phyloP scores from a whole-genome alignment of 2,113 vertebrate species.

The Narcine bancroftii region DNA sequence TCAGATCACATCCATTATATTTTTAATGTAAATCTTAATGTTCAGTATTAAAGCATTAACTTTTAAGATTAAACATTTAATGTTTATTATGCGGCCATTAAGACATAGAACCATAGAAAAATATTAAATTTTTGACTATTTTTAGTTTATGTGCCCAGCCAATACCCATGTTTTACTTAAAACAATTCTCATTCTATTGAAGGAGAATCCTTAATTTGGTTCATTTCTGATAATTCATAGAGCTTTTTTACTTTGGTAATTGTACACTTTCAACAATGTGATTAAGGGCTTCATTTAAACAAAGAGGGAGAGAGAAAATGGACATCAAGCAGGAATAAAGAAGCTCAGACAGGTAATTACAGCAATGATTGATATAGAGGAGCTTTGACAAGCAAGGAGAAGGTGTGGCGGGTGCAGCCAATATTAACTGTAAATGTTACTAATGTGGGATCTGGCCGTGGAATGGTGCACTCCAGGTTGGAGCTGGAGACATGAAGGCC shows the following conservation, averaged over 20 bases:
- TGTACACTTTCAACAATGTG: not conserved
- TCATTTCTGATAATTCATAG: not conserved
- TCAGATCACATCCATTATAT: no score
- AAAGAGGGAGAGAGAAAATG: not conserved
- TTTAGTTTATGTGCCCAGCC: not conserved
- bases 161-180: not conserved
- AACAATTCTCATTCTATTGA: not conserved
- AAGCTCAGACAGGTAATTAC: not conserved
- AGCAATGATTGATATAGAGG: not conserved
- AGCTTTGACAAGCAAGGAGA: not conserved
- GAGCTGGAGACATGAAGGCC: not conserved
- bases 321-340: not conserved
- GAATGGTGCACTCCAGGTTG: not conserved
- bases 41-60: no score
- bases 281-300: not conserved
- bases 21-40: no score
- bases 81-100: not conserved
- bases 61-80: not conserved
- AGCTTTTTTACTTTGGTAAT: not conserved
- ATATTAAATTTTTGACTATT: not conserved
- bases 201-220: no score
- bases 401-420: not conserved
- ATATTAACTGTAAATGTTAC: not conserved
- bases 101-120: not conserved
- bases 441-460: not conserved